phyloP scores from a whole-genome alignment of 2,888 invertebrate species.

The Stenotaenia linearis region DNA sequence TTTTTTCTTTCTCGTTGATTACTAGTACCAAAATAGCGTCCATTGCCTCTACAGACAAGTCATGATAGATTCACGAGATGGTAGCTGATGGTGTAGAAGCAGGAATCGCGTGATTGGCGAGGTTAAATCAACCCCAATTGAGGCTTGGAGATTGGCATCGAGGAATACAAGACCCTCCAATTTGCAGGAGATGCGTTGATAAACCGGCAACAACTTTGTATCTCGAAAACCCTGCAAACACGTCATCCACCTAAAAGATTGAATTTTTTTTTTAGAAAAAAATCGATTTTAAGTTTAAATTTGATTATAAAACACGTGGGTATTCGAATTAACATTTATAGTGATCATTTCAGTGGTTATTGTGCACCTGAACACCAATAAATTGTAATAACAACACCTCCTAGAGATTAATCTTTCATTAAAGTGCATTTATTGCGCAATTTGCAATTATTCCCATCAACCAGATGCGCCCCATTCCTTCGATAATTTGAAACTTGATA shows the following conservation, averaged over 20 bases:
- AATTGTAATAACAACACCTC: too few relatives aligned
- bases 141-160: neutral
- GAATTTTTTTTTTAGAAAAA: neutral
- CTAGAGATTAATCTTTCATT: too few relatives aligned
- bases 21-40: constrained; percentile 69
- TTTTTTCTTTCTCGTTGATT: neutral
- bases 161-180: constrained; percentile 45
- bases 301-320: too few relatives aligned
- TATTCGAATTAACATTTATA: too few relatives aligned
- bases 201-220: constrained; percentile 36
- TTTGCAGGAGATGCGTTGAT: constrained; percentile 43
- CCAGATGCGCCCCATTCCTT: neutral
- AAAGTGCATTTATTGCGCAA: too few relatives aligned
- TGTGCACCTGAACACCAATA: too few relatives aligned
- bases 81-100: constrained; percentile 47
- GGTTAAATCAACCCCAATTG: neutral
- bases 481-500: constrained; percentile 51
- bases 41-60: constrained; percentile 87
- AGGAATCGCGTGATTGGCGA: constrained; percentile 30
- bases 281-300: neutral
- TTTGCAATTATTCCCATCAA: too few relatives aligned
- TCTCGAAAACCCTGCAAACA: constrained; percentile 49
- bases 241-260: constrained; percentile 41
- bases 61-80: constrained; percentile 68
- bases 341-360: too few relatives aligned